Percentiles rank a stretch among this genome's conserved stretches.
phyloP scores from a whole-genome alignment of 2,888 invertebrate genomes.

The Rhamphomyia laevipes region DNA sequence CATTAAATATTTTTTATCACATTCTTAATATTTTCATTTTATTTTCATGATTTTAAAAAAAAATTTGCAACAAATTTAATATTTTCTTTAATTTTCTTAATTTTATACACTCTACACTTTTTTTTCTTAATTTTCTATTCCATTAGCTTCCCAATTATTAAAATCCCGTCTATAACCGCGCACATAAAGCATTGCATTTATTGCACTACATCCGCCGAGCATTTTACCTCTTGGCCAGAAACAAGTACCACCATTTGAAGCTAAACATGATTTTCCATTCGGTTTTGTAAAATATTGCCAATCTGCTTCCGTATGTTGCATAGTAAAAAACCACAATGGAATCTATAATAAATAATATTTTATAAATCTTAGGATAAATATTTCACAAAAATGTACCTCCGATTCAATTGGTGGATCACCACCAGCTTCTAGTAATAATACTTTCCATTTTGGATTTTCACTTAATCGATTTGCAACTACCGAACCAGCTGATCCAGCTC shows the following conservation, averaged over 20 bases:
- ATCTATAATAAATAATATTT: too few species aligned
- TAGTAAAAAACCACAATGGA: conserved; percentile 18
- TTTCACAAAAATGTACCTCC: conserved; percentile 12
- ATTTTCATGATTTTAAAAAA: too few species aligned
- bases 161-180: conserved; percentile 45
- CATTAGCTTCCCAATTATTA: conserved; percentile 42
- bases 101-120: too few species aligned
- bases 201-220: conserved; percentile 48
- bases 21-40: conserved; percentile 44
- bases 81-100: too few species aligned
- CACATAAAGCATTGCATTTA: conserved; percentile 51
- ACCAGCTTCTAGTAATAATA: conserved; percentile 21
- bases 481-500: conserved; percentile 14
- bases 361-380: conserved; percentile 29
- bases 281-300: conserved; percentile 26
- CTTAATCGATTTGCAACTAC: conserved; percentile 22
- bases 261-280: conserved; percentile 23
- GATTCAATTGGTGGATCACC: conserved; percentile 23
- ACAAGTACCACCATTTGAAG: conserved; percentile 22
- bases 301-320: conserved; percentile 22
- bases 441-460: conserved; percentile 21
- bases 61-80: too few species aligned
- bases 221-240: conserved; percentile 53
- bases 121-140: conserved; percentile 46
- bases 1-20: conserved; percentile 32